phyloP scores from a whole-genome alignment of 2,113 vertebrate genomes.

The Alectura lathami region DNA sequence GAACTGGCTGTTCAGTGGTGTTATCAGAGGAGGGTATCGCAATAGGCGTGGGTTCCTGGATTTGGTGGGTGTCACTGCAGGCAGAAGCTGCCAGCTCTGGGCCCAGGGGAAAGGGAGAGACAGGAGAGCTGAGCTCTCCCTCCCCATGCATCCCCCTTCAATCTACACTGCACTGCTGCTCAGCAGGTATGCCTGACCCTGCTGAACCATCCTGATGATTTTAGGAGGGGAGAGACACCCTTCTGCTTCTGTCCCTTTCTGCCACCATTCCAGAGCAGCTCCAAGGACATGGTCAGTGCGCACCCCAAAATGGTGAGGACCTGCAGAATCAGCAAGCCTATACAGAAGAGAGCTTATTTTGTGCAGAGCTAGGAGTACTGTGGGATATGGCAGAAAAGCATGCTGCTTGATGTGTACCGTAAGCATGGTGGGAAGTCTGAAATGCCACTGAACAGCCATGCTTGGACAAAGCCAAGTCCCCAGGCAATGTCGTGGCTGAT shows the following conservation, averaged over 20 bases:
- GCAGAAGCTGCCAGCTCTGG: not conserved
- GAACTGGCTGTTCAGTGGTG: not conserved
- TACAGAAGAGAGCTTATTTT: not conserved
- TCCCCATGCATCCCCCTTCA: not conserved
- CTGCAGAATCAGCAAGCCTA: not conserved
- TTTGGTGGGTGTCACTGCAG: not conserved
- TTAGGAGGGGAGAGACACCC: not conserved
- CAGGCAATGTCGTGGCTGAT: not conserved
- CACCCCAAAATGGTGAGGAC: not conserved
- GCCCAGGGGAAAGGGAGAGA: not conserved
- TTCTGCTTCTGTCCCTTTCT: not conserved
- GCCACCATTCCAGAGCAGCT: not conserved
- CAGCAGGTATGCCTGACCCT: not conserved
- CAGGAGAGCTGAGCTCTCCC: not conserved
- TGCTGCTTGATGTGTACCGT: fast-evolving
- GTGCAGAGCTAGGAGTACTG: not conserved
- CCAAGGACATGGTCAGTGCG: fast-evolving
- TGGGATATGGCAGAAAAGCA: not conserved
- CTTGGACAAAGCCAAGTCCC: not conserved
- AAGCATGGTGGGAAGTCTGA: not conserved
- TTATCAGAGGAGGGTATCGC: not conserved
- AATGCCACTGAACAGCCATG: fast-evolving
- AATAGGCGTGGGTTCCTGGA: fast-evolving
- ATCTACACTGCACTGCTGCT: fast-evolving
- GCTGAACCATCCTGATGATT: not conserved